Conservation (phyloP, 2,888 invertebrate genomes). For the Zygothrica quintamaculata region DNA sequence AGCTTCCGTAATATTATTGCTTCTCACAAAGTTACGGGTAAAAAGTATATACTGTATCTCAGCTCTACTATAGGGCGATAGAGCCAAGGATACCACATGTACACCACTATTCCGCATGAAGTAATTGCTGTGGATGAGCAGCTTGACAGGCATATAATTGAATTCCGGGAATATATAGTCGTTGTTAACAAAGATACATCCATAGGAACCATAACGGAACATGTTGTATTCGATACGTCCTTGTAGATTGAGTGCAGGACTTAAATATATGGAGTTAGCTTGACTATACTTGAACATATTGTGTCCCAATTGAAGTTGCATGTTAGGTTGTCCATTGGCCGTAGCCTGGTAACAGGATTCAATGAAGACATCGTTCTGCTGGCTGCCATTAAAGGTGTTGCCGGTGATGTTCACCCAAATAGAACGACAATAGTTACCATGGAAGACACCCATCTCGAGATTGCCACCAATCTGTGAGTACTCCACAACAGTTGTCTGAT, state of each 20-base stretch:
- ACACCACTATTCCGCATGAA: constrained; percentile 95
- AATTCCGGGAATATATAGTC: constrained; percentile 89
- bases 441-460: constrained; percentile 93
- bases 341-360: constrained; percentile 90
- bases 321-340: constrained; percentile 85
- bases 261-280: constrained; percentile 90
- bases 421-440: constrained; percentile 96
- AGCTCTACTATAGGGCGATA: constrained; percentile 94
- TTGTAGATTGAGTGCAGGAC: constrained; percentile 92
- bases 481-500: constrained; percentile 94
- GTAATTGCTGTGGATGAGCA: constrained; percentile 93
- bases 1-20: constrained; percentile 94
- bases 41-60: constrained; percentile 92
- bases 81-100: constrained; percentile 93
- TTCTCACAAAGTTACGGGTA: constrained; percentile 93
- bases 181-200: constrained; percentile 94
- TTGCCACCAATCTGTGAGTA: constrained; percentile 95
- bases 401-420: constrained; percentile 95
- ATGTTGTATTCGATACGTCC: constrained; percentile 94
- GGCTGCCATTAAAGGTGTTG: constrained; percentile 93
- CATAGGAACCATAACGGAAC: constrained; percentile 92
- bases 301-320: constrained; percentile 92
- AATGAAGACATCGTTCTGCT: constrained; percentile 91
- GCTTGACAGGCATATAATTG: constrained; percentile 89
- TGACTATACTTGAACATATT: constrained; percentile 92